Evolutionary conservation across 2,113 vertebrate species (phyloP), one percentile per base, ranked within the genome.

Genomic region (Brachypodius melanocephalos): DNA sequence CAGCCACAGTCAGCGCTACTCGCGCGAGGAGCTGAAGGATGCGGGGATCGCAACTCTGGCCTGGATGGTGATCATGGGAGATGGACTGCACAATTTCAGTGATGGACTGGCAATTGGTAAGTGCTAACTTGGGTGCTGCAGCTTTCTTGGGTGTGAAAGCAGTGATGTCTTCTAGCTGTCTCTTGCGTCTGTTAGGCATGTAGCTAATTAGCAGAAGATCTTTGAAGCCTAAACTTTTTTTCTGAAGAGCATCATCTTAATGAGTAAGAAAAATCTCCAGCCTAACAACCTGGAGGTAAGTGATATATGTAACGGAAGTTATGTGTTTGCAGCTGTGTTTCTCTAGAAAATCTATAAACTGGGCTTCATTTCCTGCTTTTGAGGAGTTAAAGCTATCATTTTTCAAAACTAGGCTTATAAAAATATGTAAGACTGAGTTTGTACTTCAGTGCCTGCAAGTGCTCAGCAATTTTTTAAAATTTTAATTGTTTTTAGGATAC

Each of bases 1-100:
- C 96, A 99, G 98, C 90, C 99, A 99, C 97, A 98, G 98, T 19
- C 99, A 99, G 95, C 98, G 98, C 75, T 99, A 99, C 97, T 99
- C 99, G 0, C 98, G 98, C 59, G 98, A 99, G 85, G 99, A 99
- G 61, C 98, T 99, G 86, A 98, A 99, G 98, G 98, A 99, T 43
- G 99, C 99, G 0, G 99, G 99, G 24, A 98, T 99, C 38, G 99
- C 99, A 66, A 98, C 99, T 1, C 96, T 99, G 67, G 99, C 99
- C 2, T 99, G 99, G 99, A 99, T 99, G 99, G 99, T 99, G 96
- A 99, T 99, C 88, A 99, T 99, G 99, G 99, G 99, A 8, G 99
- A 99, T 14, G 99, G 99, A 3, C 97, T 99, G 14, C 99, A 99
- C 97, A 99, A 99, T 96, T 99, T 99, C 80, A 99, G 99, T 10